Conservation (phyloP, 35 echinoderm and acorn worm species). For the Lytechinus pictus region DNA sequence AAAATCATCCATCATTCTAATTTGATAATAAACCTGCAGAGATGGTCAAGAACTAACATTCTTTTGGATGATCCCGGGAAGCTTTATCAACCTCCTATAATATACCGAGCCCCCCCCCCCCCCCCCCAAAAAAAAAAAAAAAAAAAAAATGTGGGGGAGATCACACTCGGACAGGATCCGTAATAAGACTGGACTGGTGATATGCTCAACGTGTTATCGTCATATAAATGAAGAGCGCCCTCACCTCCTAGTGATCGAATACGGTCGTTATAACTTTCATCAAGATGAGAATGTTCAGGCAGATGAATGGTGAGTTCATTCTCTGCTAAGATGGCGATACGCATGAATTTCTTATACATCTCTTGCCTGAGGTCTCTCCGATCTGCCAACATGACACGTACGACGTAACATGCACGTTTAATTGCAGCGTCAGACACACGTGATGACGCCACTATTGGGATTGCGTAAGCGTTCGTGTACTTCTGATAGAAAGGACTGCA, state of each 20-base stretch:
- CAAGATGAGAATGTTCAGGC: conserved; percentile 79
- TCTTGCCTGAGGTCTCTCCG: conserved; percentile 70
- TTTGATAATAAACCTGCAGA: too few species aligned
- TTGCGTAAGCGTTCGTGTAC: conserved; percentile 85
- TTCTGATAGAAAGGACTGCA: conserved; percentile 75
- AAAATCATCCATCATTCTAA: too few species aligned
- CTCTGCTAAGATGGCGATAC: conserved; percentile 73
- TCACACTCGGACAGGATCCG: too few species aligned
- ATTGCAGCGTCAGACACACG: conserved; percentile 68
- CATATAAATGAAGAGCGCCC: not conserved
- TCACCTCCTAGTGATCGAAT: conserved; percentile 9
- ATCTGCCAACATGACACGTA: conserved; percentile 79
- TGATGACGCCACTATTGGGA: conserved; percentile 73
- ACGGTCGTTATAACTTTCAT: conserved; percentile 32
- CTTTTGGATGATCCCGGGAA: too few species aligned
- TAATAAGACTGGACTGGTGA: too few species aligned
- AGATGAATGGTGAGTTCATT: conserved; percentile 61
- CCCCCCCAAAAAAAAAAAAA: too few species aligned
- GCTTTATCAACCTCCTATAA: too few species aligned
- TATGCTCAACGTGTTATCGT: too few species aligned
- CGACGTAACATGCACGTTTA: conserved; percentile 81
- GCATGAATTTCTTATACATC: conserved; percentile 69
- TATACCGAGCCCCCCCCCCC: too few species aligned
- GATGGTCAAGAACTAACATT: too few species aligned
- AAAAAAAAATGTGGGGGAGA: too few species aligned